Evolutionary conservation across 2,888 invertebrate genomes (phyloP), one percentile per base, ranked within the genome.

Genomic region (Labia minor): DNA sequence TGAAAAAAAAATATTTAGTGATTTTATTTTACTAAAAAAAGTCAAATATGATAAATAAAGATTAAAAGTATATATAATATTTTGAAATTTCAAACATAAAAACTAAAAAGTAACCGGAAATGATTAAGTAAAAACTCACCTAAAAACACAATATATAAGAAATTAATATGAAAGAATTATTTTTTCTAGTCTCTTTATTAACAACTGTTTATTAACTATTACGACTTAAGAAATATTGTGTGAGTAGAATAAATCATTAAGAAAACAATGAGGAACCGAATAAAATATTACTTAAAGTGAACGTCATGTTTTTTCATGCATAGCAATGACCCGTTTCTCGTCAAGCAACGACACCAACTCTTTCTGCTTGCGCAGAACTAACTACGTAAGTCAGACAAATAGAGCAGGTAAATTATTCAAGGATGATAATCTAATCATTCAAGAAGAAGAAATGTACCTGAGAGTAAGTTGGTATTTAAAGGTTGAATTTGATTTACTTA

Each of bases 71-170:
- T 49, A 37, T 49, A 26, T n/a, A 21, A 64, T 3, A 61, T 67
- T 19, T 37, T 3, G 8, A n/a, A 37, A 16, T 49, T 63, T 19
- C 49, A 61, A 26, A 26, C 3, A 26, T 6, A 26, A 26, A 8
- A 26, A 26, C 26, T n/a, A n/a, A n/a, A n/a, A n/a, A 26, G 3
- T 26, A 67, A 69, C 69, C 69, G 69, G 69, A 69, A 67, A 69
- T 67, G 67, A 68, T 66, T 65, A 26, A 63, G 65, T 66, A 63
- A 67, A 66, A 68, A 68, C 69, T 68, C 66, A 69, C 66, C 66
- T 63, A 49, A 49, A 49, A 49, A 49, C 3, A 49, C 14, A 14
- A n/a, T 49, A 49, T 49, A 49, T 49, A n/a, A 16, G 14, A 49
- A 49, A 10, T 4, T 10, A 49, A 49, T 8, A 49, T 49, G 14